phyloP scores from a whole-genome alignment of 2,113 vertebrate genomes.

The Charina bottae region DNA sequence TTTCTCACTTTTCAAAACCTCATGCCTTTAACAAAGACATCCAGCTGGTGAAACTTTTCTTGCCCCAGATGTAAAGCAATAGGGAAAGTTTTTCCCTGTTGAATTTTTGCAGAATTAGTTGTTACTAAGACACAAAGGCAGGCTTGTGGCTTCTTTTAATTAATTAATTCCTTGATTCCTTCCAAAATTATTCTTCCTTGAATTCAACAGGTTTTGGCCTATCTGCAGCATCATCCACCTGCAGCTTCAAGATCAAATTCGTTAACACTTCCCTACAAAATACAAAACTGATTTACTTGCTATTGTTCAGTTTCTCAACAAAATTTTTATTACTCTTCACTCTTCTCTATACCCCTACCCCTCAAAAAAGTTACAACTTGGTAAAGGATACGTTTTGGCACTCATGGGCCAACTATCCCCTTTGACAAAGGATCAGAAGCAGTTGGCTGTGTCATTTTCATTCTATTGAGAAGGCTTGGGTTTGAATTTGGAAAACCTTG shows the following conservation, averaged over 20 bases:
- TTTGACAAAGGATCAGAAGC: neutral
- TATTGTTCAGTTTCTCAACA: neutral
- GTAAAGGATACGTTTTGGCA: neutral
- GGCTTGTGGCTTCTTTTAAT: neutral
- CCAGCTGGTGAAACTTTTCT: neutral
- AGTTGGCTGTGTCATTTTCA: neutral
- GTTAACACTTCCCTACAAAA: too few species aligned
- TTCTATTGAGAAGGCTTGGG: neutral
- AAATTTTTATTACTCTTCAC: neutral
- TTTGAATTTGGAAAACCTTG: neutral
- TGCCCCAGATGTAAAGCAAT: neutral
- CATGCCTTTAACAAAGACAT: conserved; percentile 36
- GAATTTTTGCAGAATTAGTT: neutral
- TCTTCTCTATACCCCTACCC: neutral
- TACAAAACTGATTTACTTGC: neutral
- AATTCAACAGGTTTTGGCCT: neutral
- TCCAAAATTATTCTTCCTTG: neutral
- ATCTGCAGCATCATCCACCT: neutral
- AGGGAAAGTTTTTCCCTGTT: neutral
- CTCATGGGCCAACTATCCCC: neutral
- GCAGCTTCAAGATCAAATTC: neutral
- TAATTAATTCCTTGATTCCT: neutral
- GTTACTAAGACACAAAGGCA: neutral
- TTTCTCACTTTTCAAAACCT: conserved; percentile 32
- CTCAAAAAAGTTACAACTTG: neutral